Evolutionary conservation across 2,888 invertebrate genomes (phyloP), one percentile per base, ranked within the genome.

Genomic region (Lamellibrachia columna): DNA sequence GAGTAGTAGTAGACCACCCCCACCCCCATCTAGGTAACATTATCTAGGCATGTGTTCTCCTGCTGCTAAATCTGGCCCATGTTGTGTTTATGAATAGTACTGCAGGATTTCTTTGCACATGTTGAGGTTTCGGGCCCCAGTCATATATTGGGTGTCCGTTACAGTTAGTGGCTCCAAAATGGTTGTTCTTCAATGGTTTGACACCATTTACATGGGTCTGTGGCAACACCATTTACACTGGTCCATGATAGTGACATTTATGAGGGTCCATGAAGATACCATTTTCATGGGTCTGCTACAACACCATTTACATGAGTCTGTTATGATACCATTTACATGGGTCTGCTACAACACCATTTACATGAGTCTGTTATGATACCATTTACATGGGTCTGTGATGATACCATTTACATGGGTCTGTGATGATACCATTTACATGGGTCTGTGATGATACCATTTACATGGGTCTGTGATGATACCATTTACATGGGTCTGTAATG

Each of bases 41-140:
- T 75, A 75, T 75, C 75, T 75, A 75, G 75, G 75, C 75, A 75
- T 75, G 75, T 75, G 75, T 75, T 75, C 75, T 75, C 40, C 40
- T 40, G 0, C 22, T 75, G 75, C 75, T 75, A 75, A 75, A 22
- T 75, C 75, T 75, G 75, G 75, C 75, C 75, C 75, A 75, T n/a
- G 15, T 75, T 75, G 75, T 75, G 75, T 15, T 75, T 75, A 22
- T 75, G 75, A 75, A 75, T 75, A 75, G 75, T 75, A 22, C 75
- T 15, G 75, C 75, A 22, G 3, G 15, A 15, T 75, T 22, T 75
- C 22, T 75, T 15, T 75, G 75, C 75, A 6, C 22, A 22, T 11
- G 22, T 75, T 75, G 75, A 75, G 75, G 15, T n/a, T 75, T 3
- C 75, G 15, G 75, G 75, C 22, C 75, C 75, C 15, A 22, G 75